Conservation (phyloP, 1,140 invertebrate species). For the Polypedilum vanderplanki region DNA sequence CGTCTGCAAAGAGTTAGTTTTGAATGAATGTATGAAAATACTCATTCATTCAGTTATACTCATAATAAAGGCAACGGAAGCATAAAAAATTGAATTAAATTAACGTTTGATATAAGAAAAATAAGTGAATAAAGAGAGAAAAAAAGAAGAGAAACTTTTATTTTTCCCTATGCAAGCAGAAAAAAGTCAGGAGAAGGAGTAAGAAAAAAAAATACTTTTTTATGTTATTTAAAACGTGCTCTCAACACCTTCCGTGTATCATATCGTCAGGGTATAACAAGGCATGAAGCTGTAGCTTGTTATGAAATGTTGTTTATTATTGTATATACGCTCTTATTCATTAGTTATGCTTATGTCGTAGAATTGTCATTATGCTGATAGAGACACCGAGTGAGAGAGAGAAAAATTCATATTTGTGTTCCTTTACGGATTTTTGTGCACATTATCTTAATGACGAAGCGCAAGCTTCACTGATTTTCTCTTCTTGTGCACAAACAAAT, state of each 20-base stretch:
- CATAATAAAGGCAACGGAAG: not conserved
- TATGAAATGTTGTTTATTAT: constrained; percentile 6
- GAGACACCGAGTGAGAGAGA: not conserved
- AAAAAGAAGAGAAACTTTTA: not conserved
- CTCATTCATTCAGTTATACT: not conserved
- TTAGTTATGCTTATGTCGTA: constrained; percentile 18
- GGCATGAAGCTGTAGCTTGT: not conserved
- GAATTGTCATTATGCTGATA: constrained; percentile 5
- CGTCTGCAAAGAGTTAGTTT: not conserved
- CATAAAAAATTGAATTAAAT: constrained; percentile 22
- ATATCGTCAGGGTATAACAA: not conserved
- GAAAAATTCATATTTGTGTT: not conserved
- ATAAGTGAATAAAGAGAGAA: not conserved
- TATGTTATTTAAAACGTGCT: constrained; percentile 25
- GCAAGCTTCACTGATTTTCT: too few species aligned
- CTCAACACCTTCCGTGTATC: constrained; percentile 22
- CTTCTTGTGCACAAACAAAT: too few species aligned
- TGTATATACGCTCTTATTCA: not conserved
- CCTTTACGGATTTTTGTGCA: not conserved
- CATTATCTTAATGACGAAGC: constrained; percentile 19
- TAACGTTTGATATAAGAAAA: constrained; percentile 5
- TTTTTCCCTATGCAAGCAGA: not conserved
- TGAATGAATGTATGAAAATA: not conserved
- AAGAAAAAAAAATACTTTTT: not conserved
- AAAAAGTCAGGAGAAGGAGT: not conserved